phyloP scores from a whole-genome alignment of 2,888 invertebrate genomes.

The Cantharis rustica region DNA sequence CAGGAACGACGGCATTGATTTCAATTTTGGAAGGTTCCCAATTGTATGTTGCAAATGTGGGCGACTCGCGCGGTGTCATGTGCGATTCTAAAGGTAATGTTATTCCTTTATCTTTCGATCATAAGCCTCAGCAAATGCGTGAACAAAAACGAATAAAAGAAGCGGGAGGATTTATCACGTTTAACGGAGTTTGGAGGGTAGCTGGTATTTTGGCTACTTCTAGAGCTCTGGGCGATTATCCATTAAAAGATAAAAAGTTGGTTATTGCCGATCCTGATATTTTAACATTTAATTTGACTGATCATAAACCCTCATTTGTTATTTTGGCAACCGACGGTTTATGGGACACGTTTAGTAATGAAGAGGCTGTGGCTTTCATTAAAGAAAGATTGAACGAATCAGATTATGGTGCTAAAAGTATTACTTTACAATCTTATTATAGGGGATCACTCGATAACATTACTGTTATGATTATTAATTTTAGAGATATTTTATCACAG shows the following conservation, averaged over 20 bases:
- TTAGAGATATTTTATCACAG: slow-evolving; percentile 60
- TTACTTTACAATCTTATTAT: slow-evolving; percentile 88
- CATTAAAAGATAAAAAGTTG: slow-evolving; percentile 89
- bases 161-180: slow-evolving; percentile 93
- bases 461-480: slow-evolving; percentile 88
- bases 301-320: slow-evolving; percentile 86
- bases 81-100: slow-evolving; percentile 89
- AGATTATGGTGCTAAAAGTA: slow-evolving; percentile 88
- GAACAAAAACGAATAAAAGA: slow-evolving; percentile 91
- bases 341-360: slow-evolving; percentile 95
- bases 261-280: slow-evolving; percentile 97
- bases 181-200: slow-evolving; percentile 95
- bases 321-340: slow-evolving; percentile 94
- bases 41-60: slow-evolving; percentile 93
- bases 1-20: slow-evolving; percentile 91
- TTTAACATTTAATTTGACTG: slow-evolving; percentile 84
- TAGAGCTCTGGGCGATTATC: slow-evolving; percentile 93
- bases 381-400: slow-evolving; percentile 84
- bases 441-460: slow-evolving; percentile 95
- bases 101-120: slow-evolving; percentile 92
- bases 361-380: slow-evolving; percentile 89
- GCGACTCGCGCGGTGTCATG: slow-evolving; percentile 95
- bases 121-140: slow-evolving; percentile 94
- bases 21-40: slow-evolving; percentile 82
- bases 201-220: slow-evolving; percentile 95